phyloP scores from a whole-genome alignment of 2,113 vertebrate genomes.

The Mesocricetus auratus region DNA sequence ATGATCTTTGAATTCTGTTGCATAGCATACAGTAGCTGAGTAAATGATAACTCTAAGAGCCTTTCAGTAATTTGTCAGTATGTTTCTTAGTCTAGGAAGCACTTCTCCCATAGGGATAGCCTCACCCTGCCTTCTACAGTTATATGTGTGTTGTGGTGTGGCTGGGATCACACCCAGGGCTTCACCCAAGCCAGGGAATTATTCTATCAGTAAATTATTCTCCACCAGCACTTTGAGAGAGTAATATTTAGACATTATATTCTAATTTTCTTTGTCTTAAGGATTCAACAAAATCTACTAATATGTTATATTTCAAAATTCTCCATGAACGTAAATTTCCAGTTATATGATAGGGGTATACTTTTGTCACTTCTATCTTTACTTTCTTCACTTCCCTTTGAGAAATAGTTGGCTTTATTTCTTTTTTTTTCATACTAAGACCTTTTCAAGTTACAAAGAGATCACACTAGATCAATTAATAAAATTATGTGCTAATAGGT shows the following conservation, averaged over 20 bases:
- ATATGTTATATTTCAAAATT: not conserved
- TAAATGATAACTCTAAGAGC: not conserved
- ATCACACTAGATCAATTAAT: not conserved
- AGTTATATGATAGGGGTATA: not conserved
- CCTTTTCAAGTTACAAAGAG: not conserved
- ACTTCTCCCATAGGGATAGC: not conserved
- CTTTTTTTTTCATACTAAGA: not conserved
- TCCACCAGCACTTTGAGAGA: not conserved
- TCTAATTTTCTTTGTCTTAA: conserved; percentile 43
- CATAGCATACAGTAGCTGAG: not conserved
- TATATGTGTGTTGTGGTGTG: not conserved
- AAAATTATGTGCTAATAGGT: not conserved
- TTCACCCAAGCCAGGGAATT: not conserved
- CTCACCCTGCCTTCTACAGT: not conserved
- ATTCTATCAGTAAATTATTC: not conserved
- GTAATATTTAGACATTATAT: not conserved
- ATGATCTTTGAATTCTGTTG: not conserved
- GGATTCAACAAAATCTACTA: not conserved
- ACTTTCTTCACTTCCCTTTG: not conserved
- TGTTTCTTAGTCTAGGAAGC: not conserved
- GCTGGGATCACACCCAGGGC: not conserved
- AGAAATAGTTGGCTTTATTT: not conserved
- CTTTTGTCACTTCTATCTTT: not conserved
- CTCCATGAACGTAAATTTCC: not conserved
- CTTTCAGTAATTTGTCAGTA: conserved; percentile 8